Evolutionary conservation across 2,888 invertebrate species (phyloP), one percentile per base, ranked within the genome.

Genomic region (Dolomedes plantarius): DNA sequence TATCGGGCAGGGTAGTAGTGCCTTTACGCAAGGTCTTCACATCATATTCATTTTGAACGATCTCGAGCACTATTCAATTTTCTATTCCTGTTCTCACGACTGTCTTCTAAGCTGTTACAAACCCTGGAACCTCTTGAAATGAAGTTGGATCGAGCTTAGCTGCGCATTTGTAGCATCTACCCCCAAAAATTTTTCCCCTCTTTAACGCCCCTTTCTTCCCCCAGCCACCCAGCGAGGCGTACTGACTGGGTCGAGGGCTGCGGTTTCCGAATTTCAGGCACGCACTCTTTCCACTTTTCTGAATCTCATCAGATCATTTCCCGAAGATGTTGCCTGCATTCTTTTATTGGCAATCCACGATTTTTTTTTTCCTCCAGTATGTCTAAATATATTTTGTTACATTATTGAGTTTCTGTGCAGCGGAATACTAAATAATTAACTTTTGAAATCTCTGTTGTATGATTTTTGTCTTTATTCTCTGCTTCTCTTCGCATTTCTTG

Each of bases 181-280:
- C 5, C 36, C 9, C 36, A 7, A 36, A 36, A 36, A n/a, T n/a
- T 46, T 46, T 23, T 11, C 5, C 23, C 56, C 56, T 23, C 6
- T 56, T 46, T 46, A 46, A 46, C 46, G 16, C 16, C 46, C 46
- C 16, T 6, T 23, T 11, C 16, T 23, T 11, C 56, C 56, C 56
- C 56, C 23, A 19, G 56, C 56, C 56, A 11, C 3, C 23, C 56
- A 56, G 16, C 23, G 19, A 16, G 23, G 56, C 56, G 56, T 56
- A 56, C 56, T 72, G 31, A 78, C 64, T 62, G n/a, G 36, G 64
- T 78, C 62, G 62, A 78, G 78, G 39, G 31, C 23, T 50, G 36
- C 31, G 68, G 50, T 67, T 68, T 74, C 32, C 36, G 81, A 81
- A 65, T 74, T 74, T 81, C 74, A 39, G 74, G 81, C 81, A 81